These are phyloP conservation scores for Pissodes strobi DNA, from an alignment of 1,140 invertebrate genomes.

Conservation along the genomic window DNA sequence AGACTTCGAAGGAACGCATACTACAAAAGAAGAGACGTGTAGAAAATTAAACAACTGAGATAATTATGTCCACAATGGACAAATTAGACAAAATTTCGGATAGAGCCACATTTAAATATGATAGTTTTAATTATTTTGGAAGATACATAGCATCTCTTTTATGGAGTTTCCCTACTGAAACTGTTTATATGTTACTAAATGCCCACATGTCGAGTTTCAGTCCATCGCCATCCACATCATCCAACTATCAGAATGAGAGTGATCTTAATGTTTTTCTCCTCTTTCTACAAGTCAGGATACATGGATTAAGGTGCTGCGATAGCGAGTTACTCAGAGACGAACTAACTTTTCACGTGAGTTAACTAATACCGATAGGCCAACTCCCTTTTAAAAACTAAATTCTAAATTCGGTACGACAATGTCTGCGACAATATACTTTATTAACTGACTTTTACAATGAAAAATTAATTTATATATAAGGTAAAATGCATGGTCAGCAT, in stretches of 20 bases:
- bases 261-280: neutral
- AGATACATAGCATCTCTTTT: conserved; percentile 26
- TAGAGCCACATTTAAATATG: conserved; percentile 24
- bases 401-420: no score
- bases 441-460: no score
- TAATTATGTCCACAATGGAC: conserved; percentile 16
- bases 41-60: conserved; percentile 1
- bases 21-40: neutral
- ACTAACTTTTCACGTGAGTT: no score
- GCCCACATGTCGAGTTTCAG: neutral
- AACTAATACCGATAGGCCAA: no score
- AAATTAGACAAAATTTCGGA: conserved; percentile 28
- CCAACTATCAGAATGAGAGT: neutral
- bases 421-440: no score
- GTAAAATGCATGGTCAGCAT: no score
- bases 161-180: conserved; percentile 1
- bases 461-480: no score
- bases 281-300: neutral
- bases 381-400: no score
- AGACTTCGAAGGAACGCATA: neutral
- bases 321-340: neutral
- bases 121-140: conserved; percentile 27
- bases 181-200: conserved; percentile 1
- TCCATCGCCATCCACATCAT: conserved; percentile 1
- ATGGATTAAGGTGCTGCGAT: conserved; percentile 7